Percentiles rank a stretch among this genome's conserved stretches.
These are phyloP conservation scores for Orchestes rusci DNA, from an alignment of 2,888 invertebrate genomes.

Conservation along the genomic window DNA sequence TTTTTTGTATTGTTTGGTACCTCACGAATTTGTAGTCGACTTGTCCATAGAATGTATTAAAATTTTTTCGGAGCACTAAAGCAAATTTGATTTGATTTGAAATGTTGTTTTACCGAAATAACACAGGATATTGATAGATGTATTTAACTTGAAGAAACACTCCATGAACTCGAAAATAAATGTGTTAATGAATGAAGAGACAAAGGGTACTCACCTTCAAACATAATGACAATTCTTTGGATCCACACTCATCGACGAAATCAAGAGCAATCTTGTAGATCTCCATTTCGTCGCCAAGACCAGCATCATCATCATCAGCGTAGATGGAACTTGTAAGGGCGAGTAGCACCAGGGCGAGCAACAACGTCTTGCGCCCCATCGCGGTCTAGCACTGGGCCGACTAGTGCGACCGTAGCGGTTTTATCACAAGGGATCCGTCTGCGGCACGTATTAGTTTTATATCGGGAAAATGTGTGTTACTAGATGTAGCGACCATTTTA, in stretches of 20 bases:
- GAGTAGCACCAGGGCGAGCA: conserved; percentile 14
- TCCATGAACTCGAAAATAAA: too few relatives aligned
- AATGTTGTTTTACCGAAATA: too few relatives aligned
- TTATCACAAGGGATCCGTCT: conserved; percentile 17
- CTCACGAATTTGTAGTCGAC: too few relatives aligned
- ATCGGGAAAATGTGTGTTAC: conserved; percentile 23
- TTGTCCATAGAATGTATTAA: too few relatives aligned
- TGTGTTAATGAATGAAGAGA: too few relatives aligned
- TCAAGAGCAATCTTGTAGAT: conserved; percentile 57
- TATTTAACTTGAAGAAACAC: too few relatives aligned
- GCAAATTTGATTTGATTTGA: too few relatives aligned
- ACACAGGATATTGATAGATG: too few relatives aligned
- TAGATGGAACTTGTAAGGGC: conserved; percentile 5
- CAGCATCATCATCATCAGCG: conserved; percentile 35
- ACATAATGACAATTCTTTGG: conserved; percentile 61
- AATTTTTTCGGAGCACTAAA: too few relatives aligned
- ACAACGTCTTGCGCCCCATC: conserved; percentile 16
- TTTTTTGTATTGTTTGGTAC: too few relatives aligned
- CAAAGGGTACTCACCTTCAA: too few relatives aligned
- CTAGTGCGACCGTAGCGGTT: conserved; percentile 14
- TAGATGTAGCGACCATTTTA: conserved; percentile 17
- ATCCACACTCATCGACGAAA: conserved; percentile 65
- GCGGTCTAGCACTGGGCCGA: conserved; percentile 15
- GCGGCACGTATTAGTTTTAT: conserved; percentile 10
- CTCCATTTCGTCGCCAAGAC: conserved; percentile 48